A percentile compares a stretch with the other conserved stretches of the same genome.
phyloP scores from a whole-genome alignment of 2,797 vertebrate genomes.

The Nannoperca obscura region DNA sequence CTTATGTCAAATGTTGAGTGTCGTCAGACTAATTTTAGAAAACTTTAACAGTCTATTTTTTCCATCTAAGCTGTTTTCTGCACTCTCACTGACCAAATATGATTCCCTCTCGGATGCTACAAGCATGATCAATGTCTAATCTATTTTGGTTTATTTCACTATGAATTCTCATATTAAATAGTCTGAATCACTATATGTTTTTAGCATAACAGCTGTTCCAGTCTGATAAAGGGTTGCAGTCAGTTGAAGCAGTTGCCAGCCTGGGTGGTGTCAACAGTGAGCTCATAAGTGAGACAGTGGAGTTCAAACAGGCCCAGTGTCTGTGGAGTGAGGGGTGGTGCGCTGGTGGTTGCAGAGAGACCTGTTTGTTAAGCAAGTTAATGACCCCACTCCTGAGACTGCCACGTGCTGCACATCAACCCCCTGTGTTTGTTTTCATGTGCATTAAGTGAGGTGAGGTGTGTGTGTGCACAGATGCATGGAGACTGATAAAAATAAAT shows the following conservation, averaged over 20 bases:
- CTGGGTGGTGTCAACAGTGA: constrained; percentile 28
- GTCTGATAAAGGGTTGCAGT: constrained; percentile 51
- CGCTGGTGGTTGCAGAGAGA: constrained; percentile 59
- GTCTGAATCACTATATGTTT: neutral
- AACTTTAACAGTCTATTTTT: constrained; percentile 25
- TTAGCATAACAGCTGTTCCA: constrained; percentile 22
- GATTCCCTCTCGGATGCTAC: neutral
- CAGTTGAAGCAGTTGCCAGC: constrained; percentile 40
- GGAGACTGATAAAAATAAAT: constrained; percentile 36
- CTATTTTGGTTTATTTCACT: constrained; percentile 8
- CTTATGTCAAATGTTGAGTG: constrained; percentile 23
- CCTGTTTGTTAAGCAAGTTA: constrained; percentile 71
- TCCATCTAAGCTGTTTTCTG: constrained; percentile 9
- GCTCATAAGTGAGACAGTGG: constrained; percentile 68
- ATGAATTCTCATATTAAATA: neutral
- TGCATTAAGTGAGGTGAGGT: constrained; percentile 18
- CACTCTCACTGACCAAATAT: neutral
- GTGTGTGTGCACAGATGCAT: constrained; percentile 11
- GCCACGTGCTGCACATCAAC: constrained; percentile 19
- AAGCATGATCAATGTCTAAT: neutral
- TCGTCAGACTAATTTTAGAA: constrained; percentile 37
- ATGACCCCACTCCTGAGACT: constrained; percentile 64
- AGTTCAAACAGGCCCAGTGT: constrained; percentile 60
- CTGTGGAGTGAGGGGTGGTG: constrained; percentile 39
- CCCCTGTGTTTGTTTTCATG: constrained; percentile 45